Evolutionary conservation across 53 echinoderm and acorn worm species (phyloP).

Genomic region (Arbacia lixula): DNA sequence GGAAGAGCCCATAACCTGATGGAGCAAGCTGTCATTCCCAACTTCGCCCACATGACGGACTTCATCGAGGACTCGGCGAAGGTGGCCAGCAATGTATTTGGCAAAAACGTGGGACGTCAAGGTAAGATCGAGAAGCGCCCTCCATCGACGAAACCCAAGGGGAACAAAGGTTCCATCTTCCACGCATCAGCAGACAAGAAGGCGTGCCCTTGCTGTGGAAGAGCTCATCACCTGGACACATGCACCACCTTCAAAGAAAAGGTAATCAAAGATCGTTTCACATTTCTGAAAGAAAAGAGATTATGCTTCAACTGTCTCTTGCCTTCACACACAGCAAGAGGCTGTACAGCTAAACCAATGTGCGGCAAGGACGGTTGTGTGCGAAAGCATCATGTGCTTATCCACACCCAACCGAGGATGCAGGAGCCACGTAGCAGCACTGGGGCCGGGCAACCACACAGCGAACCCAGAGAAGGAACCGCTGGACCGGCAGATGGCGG

Average conservation of each 20-base stretch:
- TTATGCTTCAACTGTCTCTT: conserved; percentile 74
- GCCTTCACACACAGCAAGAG: conserved; percentile 58
- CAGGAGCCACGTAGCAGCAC: neutral
- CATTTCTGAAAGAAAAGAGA: conserved; percentile 31
- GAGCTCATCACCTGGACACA: conserved; percentile 36
- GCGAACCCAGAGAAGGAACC: conserved; percentile 48
- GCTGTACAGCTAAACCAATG: conserved; percentile 34
- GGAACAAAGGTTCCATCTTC: neutral
- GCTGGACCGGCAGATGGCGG: conserved; percentile 2
- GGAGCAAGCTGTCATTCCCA: neutral
- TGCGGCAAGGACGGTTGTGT: conserved; percentile 63
- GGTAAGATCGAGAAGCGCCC: neutral
- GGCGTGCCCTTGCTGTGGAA: conserved; percentile 54
- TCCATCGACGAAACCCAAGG: neutral
- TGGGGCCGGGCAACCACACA: conserved; percentile 1
- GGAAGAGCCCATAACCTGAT: conserved; percentile 51
- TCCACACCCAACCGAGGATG: conserved; percentile 18
- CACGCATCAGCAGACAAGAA: neutral
- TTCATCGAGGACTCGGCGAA: conserved; percentile 64
- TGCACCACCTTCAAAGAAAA: conserved; percentile 63
- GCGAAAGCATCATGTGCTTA: conserved; percentile 67
- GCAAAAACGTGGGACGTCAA: conserved; percentile 49
- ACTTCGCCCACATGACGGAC: conserved; percentile 56
- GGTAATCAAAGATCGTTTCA: conserved; percentile 49
- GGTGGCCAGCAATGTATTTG: conserved; percentile 58